Percentiles rank a stretch among this genome's conserved stretches.
phyloP scores from a whole-genome alignment of 2,797 vertebrate genomes.

The Lithobates pipiens region DNA sequence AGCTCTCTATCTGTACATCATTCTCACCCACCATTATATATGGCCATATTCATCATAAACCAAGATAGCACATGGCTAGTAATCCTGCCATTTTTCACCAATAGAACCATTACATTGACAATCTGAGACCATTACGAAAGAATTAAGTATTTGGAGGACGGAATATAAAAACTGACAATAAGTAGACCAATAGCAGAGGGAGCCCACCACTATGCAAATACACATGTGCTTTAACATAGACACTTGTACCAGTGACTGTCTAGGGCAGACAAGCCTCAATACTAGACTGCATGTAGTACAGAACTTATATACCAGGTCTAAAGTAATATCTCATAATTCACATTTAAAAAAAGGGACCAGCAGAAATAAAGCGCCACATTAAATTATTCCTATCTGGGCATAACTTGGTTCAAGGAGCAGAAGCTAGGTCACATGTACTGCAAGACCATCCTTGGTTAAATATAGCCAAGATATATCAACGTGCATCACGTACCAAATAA shows the following conservation, averaged over 20 bases:
- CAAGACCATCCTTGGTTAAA: too few relatives aligned
- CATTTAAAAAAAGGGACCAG: neutral
- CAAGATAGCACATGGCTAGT: neutral
- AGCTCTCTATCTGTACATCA: too few relatives aligned
- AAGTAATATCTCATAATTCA: neutral
- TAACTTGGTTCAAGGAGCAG: neutral
- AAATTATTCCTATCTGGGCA: neutral
- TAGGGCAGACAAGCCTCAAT: too few relatives aligned
- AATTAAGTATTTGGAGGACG: slow-evolving; percentile 15
- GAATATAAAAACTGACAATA: slow-evolving; percentile 44
- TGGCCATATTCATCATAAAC: neutral
- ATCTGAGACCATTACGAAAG: neutral
- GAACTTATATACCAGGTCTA: neutral
- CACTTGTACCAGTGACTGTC: neutral
- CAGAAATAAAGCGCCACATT: neutral
- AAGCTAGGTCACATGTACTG: too few relatives aligned
- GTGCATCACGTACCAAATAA: neutral
- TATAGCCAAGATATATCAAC: neutral
- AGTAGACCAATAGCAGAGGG: neutral
- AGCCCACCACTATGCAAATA: slow-evolving; percentile 19
- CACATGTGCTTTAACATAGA: neutral
- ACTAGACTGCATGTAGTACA: neutral
- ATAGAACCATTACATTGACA: slow-evolving; percentile 24
- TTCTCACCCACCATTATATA: neutral
- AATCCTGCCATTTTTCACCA: neutral